Conservation (phyloP, 2,113 vertebrate species). For the Ramphastos sulfuratus region DNA sequence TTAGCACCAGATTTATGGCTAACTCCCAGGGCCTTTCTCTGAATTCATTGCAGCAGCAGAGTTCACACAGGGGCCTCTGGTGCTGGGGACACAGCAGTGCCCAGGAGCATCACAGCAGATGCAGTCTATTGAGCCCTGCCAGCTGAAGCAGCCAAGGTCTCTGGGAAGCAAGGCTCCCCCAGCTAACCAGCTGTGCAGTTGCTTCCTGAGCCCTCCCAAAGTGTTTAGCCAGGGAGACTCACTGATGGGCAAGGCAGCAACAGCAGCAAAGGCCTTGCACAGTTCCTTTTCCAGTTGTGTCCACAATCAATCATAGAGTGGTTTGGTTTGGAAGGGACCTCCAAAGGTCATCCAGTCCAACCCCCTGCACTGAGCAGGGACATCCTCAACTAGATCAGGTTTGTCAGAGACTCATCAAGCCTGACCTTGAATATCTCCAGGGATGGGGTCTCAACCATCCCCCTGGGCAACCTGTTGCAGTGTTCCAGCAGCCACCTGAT, state of each 20-base stretch:
- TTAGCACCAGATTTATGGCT: slow-evolving; percentile 35
- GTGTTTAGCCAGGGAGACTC: not conserved
- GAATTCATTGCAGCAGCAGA: not conserved
- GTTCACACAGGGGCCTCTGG: not conserved
- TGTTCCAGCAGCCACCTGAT: too few species aligned
- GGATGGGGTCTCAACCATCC: too few species aligned
- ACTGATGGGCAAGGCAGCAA: not conserved
- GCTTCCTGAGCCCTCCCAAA: not conserved
- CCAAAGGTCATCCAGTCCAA: too few species aligned
- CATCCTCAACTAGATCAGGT: too few species aligned
- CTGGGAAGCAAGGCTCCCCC: not conserved
- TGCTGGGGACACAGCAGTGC: not conserved
- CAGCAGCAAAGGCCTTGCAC: not conserved
- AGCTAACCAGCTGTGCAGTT: not conserved
- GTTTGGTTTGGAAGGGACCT: too few species aligned
- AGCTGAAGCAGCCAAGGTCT: not conserved
- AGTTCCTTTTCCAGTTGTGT: not conserved
- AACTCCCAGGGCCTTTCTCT: not conserved
- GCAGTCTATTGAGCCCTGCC: not conserved
- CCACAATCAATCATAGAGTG: not conserved
- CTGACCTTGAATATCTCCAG: too few species aligned
- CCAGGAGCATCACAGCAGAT: not conserved
- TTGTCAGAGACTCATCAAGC: too few species aligned
- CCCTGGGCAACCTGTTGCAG: too few species aligned
- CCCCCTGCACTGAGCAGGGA: too few species aligned